Percentiles rank a stretch among this genome's conserved stretches.
Evolutionary conservation across 2,888 invertebrate species (phyloP).

Genomic region (Ectobius pallidus): DNA sequence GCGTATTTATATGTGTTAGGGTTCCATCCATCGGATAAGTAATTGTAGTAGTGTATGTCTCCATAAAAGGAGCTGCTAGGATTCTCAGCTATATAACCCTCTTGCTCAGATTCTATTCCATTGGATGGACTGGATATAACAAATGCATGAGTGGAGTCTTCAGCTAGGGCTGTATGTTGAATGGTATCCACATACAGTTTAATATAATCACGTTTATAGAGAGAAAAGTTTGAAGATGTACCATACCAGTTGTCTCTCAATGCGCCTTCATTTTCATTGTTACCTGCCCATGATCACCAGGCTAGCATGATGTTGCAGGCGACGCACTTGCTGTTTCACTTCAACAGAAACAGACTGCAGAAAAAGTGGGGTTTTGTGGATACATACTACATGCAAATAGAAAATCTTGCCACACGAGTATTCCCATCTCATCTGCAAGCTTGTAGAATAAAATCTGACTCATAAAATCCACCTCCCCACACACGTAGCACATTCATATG

Average conservation of each 20-base stretch:
- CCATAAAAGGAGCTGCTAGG: conserved; percentile 84
- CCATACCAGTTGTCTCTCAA: conserved; percentile 76
- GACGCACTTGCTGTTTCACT: conserved; percentile 78
- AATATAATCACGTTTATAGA: conserved; percentile 68
- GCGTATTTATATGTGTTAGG: conserved; percentile 76
- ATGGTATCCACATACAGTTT: conserved; percentile 80
- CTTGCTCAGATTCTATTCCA: conserved; percentile 71
- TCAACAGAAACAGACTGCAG: conserved; percentile 76
- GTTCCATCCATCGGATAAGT: conserved; percentile 77
- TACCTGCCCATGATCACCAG: conserved; percentile 92
- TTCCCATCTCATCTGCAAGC: conserved; percentile 84
- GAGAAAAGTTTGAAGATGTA: conserved; percentile 58
- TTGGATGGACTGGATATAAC: conserved; percentile 92
- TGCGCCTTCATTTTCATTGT: conserved; percentile 96
- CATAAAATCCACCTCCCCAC: conserved; percentile 98
- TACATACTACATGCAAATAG: conserved; percentile 98
- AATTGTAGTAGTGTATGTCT: conserved; percentile 66
- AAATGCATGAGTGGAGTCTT: conserved; percentile 71
- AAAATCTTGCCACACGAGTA: conserved; percentile 97
- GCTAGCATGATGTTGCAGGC: conserved; percentile 86
- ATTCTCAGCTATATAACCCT: conserved; percentile 77
- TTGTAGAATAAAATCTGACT: conserved; percentile 88
- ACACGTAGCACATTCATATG: conserved; percentile 95
- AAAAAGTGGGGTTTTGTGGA: conserved; percentile 74
- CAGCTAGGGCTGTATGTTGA: conserved; percentile 63